These are phyloP conservation scores for Drosophila silvestris DNA, from an alignment of 2,888 invertebrate species.

Conservation along the genomic window DNA sequence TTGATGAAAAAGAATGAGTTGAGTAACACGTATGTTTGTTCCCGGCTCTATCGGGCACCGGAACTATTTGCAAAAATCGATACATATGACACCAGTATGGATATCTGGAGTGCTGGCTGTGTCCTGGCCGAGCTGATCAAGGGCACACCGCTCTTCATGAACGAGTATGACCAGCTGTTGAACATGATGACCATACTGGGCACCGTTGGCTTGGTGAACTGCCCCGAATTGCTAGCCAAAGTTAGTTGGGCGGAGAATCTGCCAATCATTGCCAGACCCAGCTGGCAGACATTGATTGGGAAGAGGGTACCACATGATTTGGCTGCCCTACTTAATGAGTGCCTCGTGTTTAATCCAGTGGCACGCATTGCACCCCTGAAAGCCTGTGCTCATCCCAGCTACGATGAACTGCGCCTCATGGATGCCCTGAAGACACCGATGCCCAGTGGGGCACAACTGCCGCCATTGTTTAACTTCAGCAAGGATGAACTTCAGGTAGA, in stretches of 20 bases:
- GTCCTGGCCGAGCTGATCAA: slow-evolving; percentile 98
- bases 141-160: slow-evolving; percentile 97
- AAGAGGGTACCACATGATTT: slow-evolving; percentile 95
- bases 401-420: slow-evolving; percentile 95
- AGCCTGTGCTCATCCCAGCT: slow-evolving; percentile 98
- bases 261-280: slow-evolving; percentile 95
- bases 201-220: slow-evolving; percentile 96
- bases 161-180: slow-evolving; percentile 98
- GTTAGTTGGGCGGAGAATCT: neutral
- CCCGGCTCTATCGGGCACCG: slow-evolving; percentile 98
- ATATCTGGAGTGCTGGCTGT: slow-evolving; percentile 99
- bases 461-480: slow-evolving; percentile 98
- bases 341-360: slow-evolving; percentile 98
- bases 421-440: slow-evolving; percentile 93
- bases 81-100: slow-evolving; percentile 97
- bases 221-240: slow-evolving; percentile 5
- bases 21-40: slow-evolving; percentile 99
- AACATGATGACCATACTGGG: slow-evolving; percentile 99
- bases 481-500: slow-evolving; percentile 87
- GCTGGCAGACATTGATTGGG: slow-evolving; percentile 98
- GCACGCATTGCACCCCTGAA: slow-evolving; percentile 96
- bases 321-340: slow-evolving; percentile 93
- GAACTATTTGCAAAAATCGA: slow-evolving; percentile 99
- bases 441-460: slow-evolving; percentile 96
- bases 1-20: slow-evolving; percentile 96